Conservation (phyloP, 2,888 invertebrate species). For the Sipha maydis region DNA sequence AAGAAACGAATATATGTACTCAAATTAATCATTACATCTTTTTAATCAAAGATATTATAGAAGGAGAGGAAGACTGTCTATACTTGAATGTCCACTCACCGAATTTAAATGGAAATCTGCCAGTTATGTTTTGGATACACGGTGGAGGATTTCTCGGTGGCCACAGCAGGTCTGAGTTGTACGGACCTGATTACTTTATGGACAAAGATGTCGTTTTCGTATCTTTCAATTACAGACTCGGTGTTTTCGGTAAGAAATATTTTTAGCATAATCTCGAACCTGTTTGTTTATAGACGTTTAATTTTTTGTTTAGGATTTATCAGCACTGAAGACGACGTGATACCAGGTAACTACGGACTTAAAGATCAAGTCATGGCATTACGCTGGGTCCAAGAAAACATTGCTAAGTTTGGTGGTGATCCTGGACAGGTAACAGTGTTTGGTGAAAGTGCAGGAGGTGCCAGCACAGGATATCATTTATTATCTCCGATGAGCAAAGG, state of each 20-base stretch:
- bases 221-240: constrained; percentile 49
- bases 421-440: constrained; percentile 61
- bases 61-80: constrained; percentile 60
- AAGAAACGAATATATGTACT: constrained; percentile 34
- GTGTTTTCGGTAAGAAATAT: constrained; percentile 47
- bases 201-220: constrained; percentile 60
- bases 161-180: constrained; percentile 11
- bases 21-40: constrained; percentile 50
- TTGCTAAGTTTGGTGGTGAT: constrained; percentile 62
- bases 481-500: constrained; percentile 62
- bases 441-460: constrained; percentile 61
- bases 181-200: constrained; percentile 56
- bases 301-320: constrained; percentile 47
- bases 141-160: constrained; percentile 62
- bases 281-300: too few species aligned
- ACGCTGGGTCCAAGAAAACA: constrained; percentile 62
- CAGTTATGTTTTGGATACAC: constrained; percentile 62
- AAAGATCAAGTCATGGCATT: constrained; percentile 62
- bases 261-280: too few species aligned
- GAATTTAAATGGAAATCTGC: constrained; percentile 27
- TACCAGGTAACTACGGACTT: constrained; percentile 62
- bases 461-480: constrained; percentile 57
- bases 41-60: neutral
- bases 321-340: constrained; percentile 61
- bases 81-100: constrained; percentile 58